phyloP scores from a whole-genome alignment of 2,797 vertebrate genomes.

The Crenichthys baileyi region DNA sequence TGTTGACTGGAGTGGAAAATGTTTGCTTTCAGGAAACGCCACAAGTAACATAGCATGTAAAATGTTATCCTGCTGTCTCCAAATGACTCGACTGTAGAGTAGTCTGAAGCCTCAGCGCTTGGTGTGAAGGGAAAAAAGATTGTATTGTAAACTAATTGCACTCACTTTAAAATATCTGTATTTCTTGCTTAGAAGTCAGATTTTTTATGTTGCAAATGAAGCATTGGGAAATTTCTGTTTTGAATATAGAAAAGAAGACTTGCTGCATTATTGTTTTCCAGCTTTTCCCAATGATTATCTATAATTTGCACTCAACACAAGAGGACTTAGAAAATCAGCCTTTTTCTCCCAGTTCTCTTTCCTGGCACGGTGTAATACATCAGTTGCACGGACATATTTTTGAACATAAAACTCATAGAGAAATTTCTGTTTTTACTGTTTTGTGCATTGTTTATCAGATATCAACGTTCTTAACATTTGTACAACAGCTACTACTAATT shows the following conservation, averaged over 20 bases:
- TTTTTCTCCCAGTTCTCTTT: background rate
- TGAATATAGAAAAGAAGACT: background rate
- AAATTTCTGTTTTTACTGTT: background rate
- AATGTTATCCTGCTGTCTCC: background rate
- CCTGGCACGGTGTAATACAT: too few species aligned
- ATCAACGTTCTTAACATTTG: background rate
- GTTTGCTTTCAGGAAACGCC: background rate
- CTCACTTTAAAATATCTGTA: background rate
- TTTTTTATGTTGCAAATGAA: background rate
- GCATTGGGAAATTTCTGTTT: background rate
- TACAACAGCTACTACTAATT: too few species aligned
- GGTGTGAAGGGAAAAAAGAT: too few species aligned
- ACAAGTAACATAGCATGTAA: background rate
- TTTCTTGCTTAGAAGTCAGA: background rate
- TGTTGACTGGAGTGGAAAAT: background rate
- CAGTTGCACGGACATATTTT: background rate
- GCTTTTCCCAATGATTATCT: too few species aligned
- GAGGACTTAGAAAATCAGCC: background rate
- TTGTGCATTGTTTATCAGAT: background rate
- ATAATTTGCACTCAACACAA: too few species aligned
- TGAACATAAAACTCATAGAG: background rate
- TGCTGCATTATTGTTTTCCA: background rate
- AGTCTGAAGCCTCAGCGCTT: background rate
- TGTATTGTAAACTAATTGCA: background rate
- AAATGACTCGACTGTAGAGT: background rate